Evolutionary conservation across 1,140 invertebrate species (phyloP), one percentile per base, ranked within the genome.

Genomic region (Bombus turneri): DNA sequence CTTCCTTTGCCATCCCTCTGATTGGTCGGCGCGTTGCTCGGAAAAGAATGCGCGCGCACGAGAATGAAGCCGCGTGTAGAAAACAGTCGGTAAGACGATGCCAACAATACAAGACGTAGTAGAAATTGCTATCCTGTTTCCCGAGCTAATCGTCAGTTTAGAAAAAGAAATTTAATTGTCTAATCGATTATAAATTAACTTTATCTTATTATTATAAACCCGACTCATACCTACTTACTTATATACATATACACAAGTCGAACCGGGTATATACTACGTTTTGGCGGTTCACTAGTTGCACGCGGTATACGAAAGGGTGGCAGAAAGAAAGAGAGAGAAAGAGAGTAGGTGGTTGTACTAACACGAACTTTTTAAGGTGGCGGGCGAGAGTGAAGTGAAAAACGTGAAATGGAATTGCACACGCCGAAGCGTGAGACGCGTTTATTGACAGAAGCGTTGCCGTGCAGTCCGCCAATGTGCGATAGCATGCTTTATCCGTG

Each of bases 401-500:
- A 86, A 80, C 39, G 62, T 71, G 62, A 72, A 34, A 94, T 93
- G 92, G 93, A 93, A 81, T 34, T 93, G 87, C 92, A 93, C 81
- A 94, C 94, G 68, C 92, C 93, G 43, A 93, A 93, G 80, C 92
- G 92, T 28, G 93, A 92, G 13, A 77, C 86, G 69, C 91, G 88
- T 18, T 43, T 91, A 0, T 87, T 92, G 69, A 73, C 83, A 15
- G 91, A 93, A 47, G 71, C 85, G 28, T 80, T 92, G 66, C 91
- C 93, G 0, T 86, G 88, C 53, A 95, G 93, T 41, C 94, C 95
- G 18, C 91, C 94, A 22, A 94, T 95, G 92, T 91, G 90, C 90
- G 95, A 95, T 84, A 93, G 85, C 12, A 93, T 92, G 91, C 79
- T 94, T 47, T 93, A 93, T 59, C 94, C 95, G 18, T 95, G 94